phyloP scores from a whole-genome alignment of 2,797 vertebrate species.

The Catharus ustulatus region DNA sequence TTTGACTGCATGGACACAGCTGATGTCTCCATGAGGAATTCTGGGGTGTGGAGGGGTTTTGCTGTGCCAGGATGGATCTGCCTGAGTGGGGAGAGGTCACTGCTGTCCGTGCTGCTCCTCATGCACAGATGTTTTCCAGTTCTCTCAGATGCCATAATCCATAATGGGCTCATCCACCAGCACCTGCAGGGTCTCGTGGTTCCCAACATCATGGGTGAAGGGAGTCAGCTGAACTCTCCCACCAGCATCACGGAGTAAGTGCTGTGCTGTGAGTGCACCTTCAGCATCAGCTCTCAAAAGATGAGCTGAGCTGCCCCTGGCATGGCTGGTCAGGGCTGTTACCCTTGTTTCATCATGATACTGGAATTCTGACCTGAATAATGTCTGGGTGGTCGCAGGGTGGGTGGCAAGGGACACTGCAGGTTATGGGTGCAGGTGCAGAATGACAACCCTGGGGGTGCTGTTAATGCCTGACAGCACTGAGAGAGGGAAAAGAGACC shows the following conservation, averaged over 20 bases:
- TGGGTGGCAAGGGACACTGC: background rate
- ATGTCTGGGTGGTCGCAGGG: background rate
- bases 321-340: fast-evolving
- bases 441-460: background rate
- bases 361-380: fast-evolving
- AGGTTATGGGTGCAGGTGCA: background rate
- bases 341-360: fast-evolving
- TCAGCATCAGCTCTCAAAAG: background rate
- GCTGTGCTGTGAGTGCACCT: fast-evolving
- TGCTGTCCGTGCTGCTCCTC: background rate
- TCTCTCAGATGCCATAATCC: background rate
- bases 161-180: background rate
- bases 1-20: background rate
- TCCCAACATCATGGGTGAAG: slow-evolving; percentile 22
- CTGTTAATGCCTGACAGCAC: background rate
- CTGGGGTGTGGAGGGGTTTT: background rate
- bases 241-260: slow-evolving; percentile 42
- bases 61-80: background rate
- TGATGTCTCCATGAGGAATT: background rate
- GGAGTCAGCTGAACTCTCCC: background rate
- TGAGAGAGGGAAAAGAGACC: background rate
- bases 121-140: background rate
- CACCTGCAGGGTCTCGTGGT: slow-evolving; percentile 12
- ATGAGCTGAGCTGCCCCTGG: background rate
- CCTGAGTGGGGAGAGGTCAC: fast-evolving